Conservation (phyloP, 2,113 vertebrate genomes). For the Onychostoma macrolepis region DNA sequence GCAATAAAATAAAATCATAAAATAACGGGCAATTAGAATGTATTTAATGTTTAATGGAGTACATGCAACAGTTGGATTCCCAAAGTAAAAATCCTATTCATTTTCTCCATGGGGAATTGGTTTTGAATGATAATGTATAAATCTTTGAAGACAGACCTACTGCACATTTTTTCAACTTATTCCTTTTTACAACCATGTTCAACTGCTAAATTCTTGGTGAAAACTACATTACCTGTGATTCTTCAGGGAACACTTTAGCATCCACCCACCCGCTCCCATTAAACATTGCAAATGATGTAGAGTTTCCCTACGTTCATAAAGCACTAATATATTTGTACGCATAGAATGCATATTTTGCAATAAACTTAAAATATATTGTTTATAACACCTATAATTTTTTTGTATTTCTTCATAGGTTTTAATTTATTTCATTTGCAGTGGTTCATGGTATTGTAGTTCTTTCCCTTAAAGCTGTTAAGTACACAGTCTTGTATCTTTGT, state of each 20-base stretch:
- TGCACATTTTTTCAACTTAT: too few species aligned
- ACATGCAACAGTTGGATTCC: neutral
- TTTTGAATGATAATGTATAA: neutral
- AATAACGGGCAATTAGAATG: neutral
- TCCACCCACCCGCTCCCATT: too few species aligned
- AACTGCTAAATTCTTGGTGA: too few species aligned
- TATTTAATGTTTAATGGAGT: neutral
- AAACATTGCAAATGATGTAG: neutral
- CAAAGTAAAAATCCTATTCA: neutral
- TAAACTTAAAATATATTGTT: neutral
- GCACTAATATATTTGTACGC: neutral
- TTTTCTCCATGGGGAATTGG: neutral
- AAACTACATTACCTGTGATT: too few species aligned
- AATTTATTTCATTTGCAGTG: too few species aligned
- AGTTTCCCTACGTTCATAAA: neutral
- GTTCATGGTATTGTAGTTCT: too few species aligned
- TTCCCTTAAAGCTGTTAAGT: too few species aligned
- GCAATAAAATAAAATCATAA: neutral
- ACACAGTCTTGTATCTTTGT: too few species aligned
- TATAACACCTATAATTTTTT: too few species aligned
- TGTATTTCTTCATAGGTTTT: too few species aligned
- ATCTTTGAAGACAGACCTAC: neutral
- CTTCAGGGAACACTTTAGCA: too few species aligned
- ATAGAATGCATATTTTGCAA: neutral
- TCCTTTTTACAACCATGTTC: too few species aligned